Base-by-base conservation (phyloP, 2,888 invertebrate species). In the Dexiosoma caninum region DNA sequence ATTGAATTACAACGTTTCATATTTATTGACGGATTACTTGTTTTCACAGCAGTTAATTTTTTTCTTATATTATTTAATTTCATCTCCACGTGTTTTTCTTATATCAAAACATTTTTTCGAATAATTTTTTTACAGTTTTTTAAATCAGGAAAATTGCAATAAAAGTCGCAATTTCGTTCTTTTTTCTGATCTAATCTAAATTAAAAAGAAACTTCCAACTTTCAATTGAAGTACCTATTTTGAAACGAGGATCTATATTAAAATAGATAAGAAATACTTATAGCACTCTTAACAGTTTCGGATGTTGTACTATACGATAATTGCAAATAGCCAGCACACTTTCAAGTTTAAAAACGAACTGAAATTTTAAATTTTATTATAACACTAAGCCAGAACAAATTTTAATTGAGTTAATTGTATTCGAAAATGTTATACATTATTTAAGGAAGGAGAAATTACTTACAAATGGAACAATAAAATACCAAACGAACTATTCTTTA, bases 261-360 rank as follows among this genome's bases (percentile, higher is more conserved):
- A 30, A 51, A 51, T 14, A 27, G n/a, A 23, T 10, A 44, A 3
- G 30, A 37, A 35, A 51, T n/a, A 40, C 16, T 30, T 32, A 9
- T 19, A 6, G 27, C 19, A 46, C 44, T 44, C 27, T 40, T 0
- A 30, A 66, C 57, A 71, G 42, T 71, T 57, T 55, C 16, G 10
- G 16, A 37, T 42, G 2, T 51, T 30, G 23, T 55, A 9, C 37
- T 14, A 53, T n/a, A n/a, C 32, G 42, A 51, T 53, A 10, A 14
- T 32, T 7, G 37, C 27, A 42, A 16, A 30, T 46, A 37, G 30
- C 10, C 60, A 57, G 46, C 30, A 46, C 55, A 27, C 77, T 42
- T 40, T 23, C 42, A 66, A 14, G 55, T 71, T 30, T 42, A 59
- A 19, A 42, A 49, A 51, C 49, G 77, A 78, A 78, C 77, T 78